Conservation (phyloP, 1,140 invertebrate species). For the Pseudachorutes palmiensis region DNA sequence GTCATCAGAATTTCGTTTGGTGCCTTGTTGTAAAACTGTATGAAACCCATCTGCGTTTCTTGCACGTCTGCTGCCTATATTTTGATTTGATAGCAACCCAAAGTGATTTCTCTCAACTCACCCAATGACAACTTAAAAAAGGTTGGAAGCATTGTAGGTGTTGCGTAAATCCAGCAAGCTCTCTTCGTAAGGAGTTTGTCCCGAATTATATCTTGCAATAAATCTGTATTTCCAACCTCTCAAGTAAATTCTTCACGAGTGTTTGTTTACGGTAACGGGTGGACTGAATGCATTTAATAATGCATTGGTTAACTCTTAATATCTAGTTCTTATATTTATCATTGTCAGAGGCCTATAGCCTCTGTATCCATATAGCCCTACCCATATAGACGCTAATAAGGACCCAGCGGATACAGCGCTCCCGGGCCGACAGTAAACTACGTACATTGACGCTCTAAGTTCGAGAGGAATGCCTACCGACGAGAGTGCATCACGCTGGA, state of each 20-base stretch:
- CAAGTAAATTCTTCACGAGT: background rate
- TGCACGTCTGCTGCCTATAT: conserved; percentile 1
- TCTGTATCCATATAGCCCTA: too few relatives aligned
- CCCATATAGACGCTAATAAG: too few relatives aligned
- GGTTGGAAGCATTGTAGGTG: background rate
- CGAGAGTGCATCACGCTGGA: too few relatives aligned
- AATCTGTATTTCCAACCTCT: background rate
- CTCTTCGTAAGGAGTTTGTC: background rate
- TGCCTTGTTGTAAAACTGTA: too few relatives aligned
- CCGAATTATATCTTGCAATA: background rate
- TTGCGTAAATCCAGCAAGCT: background rate
- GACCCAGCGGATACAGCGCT: too few relatives aligned
- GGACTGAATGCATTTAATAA: conserved; percentile 13
- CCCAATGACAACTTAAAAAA: conserved; percentile 19
- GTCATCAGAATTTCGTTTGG: too few relatives aligned
- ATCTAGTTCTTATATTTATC: too few relatives aligned
- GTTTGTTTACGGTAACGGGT: background rate
- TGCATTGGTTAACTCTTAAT: too few relatives aligned
- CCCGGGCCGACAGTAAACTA: too few relatives aligned
- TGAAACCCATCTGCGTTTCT: background rate
- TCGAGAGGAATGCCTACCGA: too few relatives aligned
- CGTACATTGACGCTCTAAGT: too few relatives aligned
- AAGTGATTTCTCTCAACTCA: conserved; percentile 14
- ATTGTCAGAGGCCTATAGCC: too few relatives aligned
- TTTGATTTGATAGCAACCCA: conserved; percentile 22